Evolutionary conservation across 1,140 invertebrate species (phyloP).

Genomic region (Drosophila virilis): DNA sequence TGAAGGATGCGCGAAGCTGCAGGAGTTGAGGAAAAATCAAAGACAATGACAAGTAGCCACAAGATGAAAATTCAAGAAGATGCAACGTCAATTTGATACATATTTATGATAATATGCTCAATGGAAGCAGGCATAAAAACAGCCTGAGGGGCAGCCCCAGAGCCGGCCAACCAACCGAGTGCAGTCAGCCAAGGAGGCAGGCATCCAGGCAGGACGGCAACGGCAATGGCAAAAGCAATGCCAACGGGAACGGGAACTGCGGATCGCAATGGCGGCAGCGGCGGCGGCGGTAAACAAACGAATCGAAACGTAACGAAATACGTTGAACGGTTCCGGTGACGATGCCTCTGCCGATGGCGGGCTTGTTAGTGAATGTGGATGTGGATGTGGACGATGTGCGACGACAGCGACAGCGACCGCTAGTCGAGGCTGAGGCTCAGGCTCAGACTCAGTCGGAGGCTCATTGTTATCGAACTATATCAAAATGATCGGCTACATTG

Average conservation of each 20-base stretch:
- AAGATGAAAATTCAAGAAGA: constrained; percentile 82
- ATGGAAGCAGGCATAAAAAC: constrained; percentile 61
- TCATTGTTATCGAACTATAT: constrained; percentile 80
- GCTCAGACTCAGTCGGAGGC: background rate
- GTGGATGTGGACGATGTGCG: constrained; percentile 43
- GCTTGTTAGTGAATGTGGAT: constrained; percentile 66
- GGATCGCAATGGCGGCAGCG: constrained; percentile 19
- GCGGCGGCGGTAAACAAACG: constrained; percentile 69
- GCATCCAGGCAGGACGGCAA: constrained; percentile 1
- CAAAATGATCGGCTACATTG: constrained; percentile 77
- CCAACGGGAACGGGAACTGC: background rate
- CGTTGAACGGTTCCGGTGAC: constrained; percentile 66
- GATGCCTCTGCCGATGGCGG: constrained; percentile 16
- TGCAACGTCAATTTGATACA: constrained; percentile 82
- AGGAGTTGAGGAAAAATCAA: constrained; percentile 75
- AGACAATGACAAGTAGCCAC: constrained; percentile 81
- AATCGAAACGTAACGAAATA: constrained; percentile 48
- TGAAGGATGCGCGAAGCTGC: background rate
- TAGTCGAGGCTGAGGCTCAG: constrained; percentile 1
- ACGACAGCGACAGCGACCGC: constrained; percentile 56
- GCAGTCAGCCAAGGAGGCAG: constrained; percentile 17
- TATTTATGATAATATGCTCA: constrained; percentile 80
- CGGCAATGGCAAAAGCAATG: constrained; percentile 16
- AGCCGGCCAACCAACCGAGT: constrained; percentile 9
- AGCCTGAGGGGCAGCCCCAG: constrained; percentile 26